Percentiles rank a stretch among this genome's conserved stretches.
Evolutionary conservation across 1,140 invertebrate species (phyloP).

Genomic region (Magallana angulata): DNA sequence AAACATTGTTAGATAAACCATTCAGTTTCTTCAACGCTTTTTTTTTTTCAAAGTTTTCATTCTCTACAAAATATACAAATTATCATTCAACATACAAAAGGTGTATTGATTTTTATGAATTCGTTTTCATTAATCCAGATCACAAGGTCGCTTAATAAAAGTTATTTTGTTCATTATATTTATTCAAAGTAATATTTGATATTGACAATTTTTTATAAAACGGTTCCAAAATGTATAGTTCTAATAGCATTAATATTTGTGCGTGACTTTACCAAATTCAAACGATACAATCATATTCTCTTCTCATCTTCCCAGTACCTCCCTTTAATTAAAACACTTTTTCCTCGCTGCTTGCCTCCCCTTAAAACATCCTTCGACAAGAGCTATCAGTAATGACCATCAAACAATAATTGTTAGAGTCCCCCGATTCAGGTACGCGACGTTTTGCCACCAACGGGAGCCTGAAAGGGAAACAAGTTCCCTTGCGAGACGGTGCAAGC

Average conservation of each 20-base stretch:
- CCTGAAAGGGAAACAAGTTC: neutral
- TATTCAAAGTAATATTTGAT: too few relatives aligned
- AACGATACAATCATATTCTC: constrained; percentile 19
- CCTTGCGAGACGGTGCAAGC: constrained; percentile 31
- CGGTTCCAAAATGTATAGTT: too few relatives aligned
- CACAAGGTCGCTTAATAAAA: too few relatives aligned
- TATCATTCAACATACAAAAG: too few relatives aligned
- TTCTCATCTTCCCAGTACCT: neutral
- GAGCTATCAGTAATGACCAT: constrained; percentile 6
- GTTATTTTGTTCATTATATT: too few relatives aligned
- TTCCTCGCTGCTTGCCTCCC: neutral
- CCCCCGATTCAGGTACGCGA: neutral
- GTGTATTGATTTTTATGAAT: too few relatives aligned
- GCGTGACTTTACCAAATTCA: neutral
- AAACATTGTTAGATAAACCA: too few relatives aligned
- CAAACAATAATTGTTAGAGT: neutral
- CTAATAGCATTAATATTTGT: neutral
- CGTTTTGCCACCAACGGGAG: neutral
- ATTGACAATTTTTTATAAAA: too few relatives aligned
- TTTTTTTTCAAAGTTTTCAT: too few relatives aligned
- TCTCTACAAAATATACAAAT: too few relatives aligned
- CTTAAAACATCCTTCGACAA: neutral
- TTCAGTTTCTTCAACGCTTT: too few relatives aligned
- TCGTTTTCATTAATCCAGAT: too few relatives aligned
- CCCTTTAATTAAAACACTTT: neutral